Percentiles rank a stretch among this genome's conserved stretches.
Conservation (phyloP, 2,888 invertebrate genomes). For the Coelinius sp. region DNA sequence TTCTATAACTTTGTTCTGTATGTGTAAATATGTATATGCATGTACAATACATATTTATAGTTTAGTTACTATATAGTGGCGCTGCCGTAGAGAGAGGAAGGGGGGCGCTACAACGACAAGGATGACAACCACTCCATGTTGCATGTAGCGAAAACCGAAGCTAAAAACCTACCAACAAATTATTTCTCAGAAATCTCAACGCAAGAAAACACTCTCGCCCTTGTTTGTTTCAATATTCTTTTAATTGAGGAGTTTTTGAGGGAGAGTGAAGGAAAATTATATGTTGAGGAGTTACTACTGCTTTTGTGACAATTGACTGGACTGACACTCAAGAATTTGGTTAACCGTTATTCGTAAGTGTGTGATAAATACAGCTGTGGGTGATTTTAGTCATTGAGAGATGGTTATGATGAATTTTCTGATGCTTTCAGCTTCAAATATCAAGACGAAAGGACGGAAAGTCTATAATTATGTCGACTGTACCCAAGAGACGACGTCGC, state of each 20-base stretch:
- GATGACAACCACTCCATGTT: too few relatives aligned
- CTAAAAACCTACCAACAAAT: too few relatives aligned
- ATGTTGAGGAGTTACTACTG: not conserved
- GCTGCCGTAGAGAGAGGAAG: too few relatives aligned
- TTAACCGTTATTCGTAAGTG: not conserved
- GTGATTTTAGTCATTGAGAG: not conserved
- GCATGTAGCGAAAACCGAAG: too few relatives aligned
- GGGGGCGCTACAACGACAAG: too few relatives aligned
- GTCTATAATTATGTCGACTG: not conserved
- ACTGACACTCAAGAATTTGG: not conserved
- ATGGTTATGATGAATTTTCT: not conserved
- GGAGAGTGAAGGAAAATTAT: not conserved
- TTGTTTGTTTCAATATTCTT: not conserved
- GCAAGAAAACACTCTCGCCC: not conserved
- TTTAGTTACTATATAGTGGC: too few relatives aligned
- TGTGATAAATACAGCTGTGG: not conserved
- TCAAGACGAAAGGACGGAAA: not conserved
- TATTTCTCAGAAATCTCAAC: not conserved
- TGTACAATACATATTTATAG: too few relatives aligned
- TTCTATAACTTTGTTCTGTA: too few relatives aligned
- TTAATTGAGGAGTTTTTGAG: not conserved
- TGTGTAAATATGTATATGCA: too few relatives aligned
- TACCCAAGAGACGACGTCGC: constrained; percentile 19
- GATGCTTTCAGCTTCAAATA: not conserved
- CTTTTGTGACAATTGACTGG: not conserved